These are phyloP conservation scores for Coenonympha arcania DNA, from an alignment of 2,888 invertebrate genomes.

Conservation along the genomic window DNA sequence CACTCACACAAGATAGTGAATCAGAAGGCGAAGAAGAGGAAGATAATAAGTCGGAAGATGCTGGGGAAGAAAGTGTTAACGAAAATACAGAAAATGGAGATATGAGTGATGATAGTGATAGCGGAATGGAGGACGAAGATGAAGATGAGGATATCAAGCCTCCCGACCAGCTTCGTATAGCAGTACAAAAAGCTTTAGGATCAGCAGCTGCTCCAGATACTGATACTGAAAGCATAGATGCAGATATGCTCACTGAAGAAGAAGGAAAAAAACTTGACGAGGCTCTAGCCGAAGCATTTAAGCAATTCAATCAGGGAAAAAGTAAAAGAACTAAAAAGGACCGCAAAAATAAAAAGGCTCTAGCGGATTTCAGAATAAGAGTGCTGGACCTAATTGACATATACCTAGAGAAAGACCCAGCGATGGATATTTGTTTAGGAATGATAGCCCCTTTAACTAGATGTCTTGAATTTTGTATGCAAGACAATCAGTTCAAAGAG, in stretches of 20 bases:
- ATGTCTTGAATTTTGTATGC: conserved; percentile 79
- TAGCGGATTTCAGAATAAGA: conserved; percentile 82
- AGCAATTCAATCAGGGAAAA: conserved; percentile 73
- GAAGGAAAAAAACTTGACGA: conserved; percentile 82
- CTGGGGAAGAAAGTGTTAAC: conserved; percentile 44
- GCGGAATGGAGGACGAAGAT: conserved; percentile 46
- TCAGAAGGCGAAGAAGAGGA: conserved; percentile 48
- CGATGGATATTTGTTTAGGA: conserved; percentile 78
- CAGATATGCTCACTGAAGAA: conserved; percentile 83
- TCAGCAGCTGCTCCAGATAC: conserved; percentile 73
- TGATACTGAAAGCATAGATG: conserved; percentile 80
- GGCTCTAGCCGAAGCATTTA: conserved; percentile 83
- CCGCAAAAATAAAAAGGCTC: conserved; percentile 76
- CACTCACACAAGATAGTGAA: conserved; percentile 68
- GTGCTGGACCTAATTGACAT: conserved; percentile 84
- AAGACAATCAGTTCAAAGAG: conserved; percentile 79
- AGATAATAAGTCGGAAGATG: conserved; percentile 52
- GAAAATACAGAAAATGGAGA: conserved; percentile 39
- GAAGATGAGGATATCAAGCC: conserved; percentile 77
- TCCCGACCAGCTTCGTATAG: conserved; percentile 80
- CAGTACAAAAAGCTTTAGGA: conserved; percentile 81
- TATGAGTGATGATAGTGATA: conserved; percentile 41
- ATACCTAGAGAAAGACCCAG: conserved; percentile 80
- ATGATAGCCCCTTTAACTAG: conserved; percentile 80
- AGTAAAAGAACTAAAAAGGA: conserved; percentile 70